Evolutionary conservation across 2,113 vertebrate genomes (phyloP).

Genomic region (Holacanthus passer): DNA sequence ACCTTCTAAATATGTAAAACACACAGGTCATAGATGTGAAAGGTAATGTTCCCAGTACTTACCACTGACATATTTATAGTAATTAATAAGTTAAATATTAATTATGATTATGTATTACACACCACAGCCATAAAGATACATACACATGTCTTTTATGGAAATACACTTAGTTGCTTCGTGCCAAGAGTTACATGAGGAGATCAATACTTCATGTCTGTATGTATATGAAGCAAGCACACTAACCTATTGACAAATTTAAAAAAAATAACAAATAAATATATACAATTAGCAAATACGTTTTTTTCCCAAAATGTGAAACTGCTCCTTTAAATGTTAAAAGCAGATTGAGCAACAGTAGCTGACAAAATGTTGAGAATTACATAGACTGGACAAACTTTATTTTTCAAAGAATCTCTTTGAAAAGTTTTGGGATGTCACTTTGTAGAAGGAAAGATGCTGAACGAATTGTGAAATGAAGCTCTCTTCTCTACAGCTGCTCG

Average conservation of each 20-base stretch:
- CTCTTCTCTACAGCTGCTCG: slow-evolving; percentile 48
- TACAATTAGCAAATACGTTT: neutral
- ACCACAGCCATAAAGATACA: too few species aligned
- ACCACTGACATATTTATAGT: too few species aligned
- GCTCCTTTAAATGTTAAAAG: neutral
- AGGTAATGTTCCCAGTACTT: neutral
- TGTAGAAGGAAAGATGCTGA: neutral
- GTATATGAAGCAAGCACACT: fast-evolving
- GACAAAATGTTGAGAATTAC: neutral
- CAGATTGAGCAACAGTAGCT: neutral
- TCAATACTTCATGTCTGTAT: neutral
- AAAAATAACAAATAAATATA: neutral
- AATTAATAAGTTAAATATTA: too few species aligned
- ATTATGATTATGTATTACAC: too few species aligned
- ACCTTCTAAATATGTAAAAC: neutral
- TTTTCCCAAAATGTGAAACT: neutral
- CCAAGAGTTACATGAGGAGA: neutral
- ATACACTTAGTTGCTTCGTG: neutral
- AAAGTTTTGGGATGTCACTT: neutral
- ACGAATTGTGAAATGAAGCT: neutral
- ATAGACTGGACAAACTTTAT: neutral
- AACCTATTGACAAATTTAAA: neutral
- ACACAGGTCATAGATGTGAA: neutral
- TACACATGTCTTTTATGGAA: neutral
- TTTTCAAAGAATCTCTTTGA: neutral